Evolutionary conservation across 2,797 vertebrate genomes (phyloP).

Genomic region (Tiaroga cobitis): DNA sequence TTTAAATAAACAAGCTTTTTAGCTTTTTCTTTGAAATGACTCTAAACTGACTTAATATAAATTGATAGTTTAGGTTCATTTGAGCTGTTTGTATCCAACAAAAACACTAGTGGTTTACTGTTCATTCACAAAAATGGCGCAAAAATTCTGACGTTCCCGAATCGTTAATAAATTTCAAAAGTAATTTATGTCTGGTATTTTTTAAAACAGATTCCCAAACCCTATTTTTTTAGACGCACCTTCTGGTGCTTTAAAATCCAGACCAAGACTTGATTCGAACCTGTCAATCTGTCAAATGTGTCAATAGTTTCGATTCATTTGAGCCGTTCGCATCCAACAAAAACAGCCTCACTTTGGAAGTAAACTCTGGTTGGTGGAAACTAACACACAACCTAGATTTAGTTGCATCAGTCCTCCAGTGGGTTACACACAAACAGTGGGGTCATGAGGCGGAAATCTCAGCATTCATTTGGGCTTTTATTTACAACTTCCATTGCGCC

Average conservation of each 20-base stretch:
- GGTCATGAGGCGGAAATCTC: constrained; percentile 36
- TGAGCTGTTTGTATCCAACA: background rate
- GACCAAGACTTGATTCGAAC: background rate
- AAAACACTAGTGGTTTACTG: background rate
- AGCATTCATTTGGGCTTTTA: constrained; percentile 45
- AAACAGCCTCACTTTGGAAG: constrained; percentile 20
- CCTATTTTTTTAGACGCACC: background rate
- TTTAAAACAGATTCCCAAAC: background rate
- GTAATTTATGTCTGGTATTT: background rate
- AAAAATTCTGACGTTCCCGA: background rate
- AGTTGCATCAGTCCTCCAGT: background rate
- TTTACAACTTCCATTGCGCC: constrained; percentile 42
- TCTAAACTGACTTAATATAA: background rate
- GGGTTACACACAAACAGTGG: constrained; percentile 31
- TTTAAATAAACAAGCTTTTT: too few species aligned
- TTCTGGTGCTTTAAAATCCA: background rate
- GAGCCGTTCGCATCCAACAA: background rate
- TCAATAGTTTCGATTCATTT: background rate
- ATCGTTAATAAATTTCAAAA: background rate
- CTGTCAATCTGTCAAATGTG: background rate
- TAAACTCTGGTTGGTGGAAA: constrained; percentile 22
- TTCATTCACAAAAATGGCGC: background rate
- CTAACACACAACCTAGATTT: constrained; percentile 31
- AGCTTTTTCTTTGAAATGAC: background rate
- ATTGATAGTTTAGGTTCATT: background rate